A percentile compares a stretch with the other conserved stretches of the same genome.
These are phyloP conservation scores for Lagocephalus sceleratus DNA, from an alignment of 2,797 vertebrate species.

Conservation along the genomic window DNA sequence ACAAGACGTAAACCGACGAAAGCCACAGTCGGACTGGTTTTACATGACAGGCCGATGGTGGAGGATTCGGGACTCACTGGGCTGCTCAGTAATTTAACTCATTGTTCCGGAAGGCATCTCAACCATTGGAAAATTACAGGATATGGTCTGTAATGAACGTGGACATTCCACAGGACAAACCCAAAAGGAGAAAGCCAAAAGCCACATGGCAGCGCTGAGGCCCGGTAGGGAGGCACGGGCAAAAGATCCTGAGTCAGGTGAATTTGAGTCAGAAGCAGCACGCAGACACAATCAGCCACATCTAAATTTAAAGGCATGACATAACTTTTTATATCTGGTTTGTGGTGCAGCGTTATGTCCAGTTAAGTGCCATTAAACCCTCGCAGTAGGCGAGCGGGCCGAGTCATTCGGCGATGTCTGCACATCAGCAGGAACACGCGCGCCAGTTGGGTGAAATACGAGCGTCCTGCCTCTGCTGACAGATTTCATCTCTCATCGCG, in stretches of 20 bases:
- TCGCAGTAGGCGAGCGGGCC: too few relatives aligned
- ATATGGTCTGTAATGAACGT: constrained; percentile 6
- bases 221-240: not conserved
- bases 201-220: not conserved
- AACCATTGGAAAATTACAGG: not conserved
- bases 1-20: not conserved
- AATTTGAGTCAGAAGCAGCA: not conserved
- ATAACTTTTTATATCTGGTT: not conserved
- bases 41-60: not conserved
- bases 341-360: not conserved
- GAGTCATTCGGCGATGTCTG: too few relatives aligned
- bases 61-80: not conserved
- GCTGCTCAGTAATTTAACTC: not conserved
- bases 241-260: constrained; percentile 3
- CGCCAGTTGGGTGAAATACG: not conserved
- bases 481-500: too few relatives aligned
- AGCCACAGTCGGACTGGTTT: not conserved
- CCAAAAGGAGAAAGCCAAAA: not conserved
- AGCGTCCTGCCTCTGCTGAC: not conserved
- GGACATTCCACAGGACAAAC: constrained; percentile 9
- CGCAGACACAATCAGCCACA: not conserved
- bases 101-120: not conserved
- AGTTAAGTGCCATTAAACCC: not conserved
- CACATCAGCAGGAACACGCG: too few relatives aligned
- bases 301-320: not conserved